These are phyloP conservation scores for Oophaga sylvatica DNA, from an alignment of 2,797 vertebrate genomes.

Conservation along the genomic window DNA sequence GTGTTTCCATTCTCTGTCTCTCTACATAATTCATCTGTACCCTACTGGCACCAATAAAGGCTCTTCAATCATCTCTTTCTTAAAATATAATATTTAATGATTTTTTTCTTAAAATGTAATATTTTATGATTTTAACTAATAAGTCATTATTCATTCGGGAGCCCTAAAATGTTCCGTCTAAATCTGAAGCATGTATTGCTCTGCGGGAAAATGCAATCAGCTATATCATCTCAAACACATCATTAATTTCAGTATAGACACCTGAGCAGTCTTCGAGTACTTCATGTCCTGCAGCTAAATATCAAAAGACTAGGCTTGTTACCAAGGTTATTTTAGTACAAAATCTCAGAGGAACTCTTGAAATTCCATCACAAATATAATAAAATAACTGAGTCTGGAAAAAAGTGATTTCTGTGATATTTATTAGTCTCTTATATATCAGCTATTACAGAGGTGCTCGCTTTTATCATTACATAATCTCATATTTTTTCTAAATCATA, in stretches of 20 bases:
- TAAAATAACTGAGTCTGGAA: slow-evolving; percentile 18
- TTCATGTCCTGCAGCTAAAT: slow-evolving; percentile 51
- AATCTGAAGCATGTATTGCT: slow-evolving; percentile 28
- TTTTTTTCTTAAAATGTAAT: slow-evolving; percentile 36
- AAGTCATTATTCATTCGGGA: slow-evolving; percentile 42
- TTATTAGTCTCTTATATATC: neutral
- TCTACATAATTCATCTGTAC: neutral
- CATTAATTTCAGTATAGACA: slow-evolving; percentile 45
- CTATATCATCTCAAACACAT: slow-evolving; percentile 51
- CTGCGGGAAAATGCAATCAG: slow-evolving; percentile 44
- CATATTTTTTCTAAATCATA: neutral
- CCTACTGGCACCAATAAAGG: slow-evolving; percentile 26
- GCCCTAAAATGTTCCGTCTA: slow-evolving; percentile 16
- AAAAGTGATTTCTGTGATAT: slow-evolving; percentile 8
- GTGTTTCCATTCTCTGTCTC: neutral
- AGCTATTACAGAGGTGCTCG: neutral
- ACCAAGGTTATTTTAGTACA: slow-evolving; percentile 42
- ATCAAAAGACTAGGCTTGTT: slow-evolving; percentile 42
- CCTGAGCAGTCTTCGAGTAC: slow-evolving; percentile 42
- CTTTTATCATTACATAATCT: neutral
- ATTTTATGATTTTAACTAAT: slow-evolving; percentile 48
- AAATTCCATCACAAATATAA: slow-evolving; percentile 49
- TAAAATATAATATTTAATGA: slow-evolving; percentile 40
- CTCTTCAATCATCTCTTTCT: slow-evolving; percentile 37
- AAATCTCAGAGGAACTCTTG: slow-evolving; percentile 39